Evolutionary conservation across 1,140 invertebrate genomes (phyloP).

Genomic region (Drosophila ogumai): DNA sequence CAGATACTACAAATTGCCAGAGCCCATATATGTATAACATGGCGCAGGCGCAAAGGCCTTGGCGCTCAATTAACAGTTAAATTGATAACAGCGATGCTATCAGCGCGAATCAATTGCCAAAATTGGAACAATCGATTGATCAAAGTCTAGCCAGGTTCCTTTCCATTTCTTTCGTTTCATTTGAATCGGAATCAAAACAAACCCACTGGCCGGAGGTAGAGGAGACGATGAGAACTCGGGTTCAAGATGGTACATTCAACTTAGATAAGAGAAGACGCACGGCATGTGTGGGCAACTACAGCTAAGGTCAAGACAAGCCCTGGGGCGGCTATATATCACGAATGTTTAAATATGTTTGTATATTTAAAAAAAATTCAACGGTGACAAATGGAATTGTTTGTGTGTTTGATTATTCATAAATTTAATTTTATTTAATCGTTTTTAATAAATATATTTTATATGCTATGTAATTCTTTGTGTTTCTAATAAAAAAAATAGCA

Average conservation of each 20-base stretch:
- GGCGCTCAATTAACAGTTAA: constrained; percentile 22
- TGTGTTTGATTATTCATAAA: too few relatives aligned
- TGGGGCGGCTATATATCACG: neutral
- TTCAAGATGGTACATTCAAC: constrained; percentile 48
- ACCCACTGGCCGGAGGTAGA: neutral
- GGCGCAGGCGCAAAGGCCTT: constrained; percentile 25
- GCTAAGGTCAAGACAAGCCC: constrained; percentile 6
- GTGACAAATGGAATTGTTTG: too few relatives aligned
- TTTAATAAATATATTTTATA: too few relatives aligned
- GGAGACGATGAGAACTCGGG: constrained; percentile 6
- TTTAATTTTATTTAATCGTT: too few relatives aligned
- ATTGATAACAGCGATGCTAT: constrained; percentile 31
- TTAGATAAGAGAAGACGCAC: constrained; percentile 11
- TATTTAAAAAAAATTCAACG: too few relatives aligned
- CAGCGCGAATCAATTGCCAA: constrained; percentile 23
- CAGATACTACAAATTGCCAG: neutral
- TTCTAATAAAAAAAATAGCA: too few relatives aligned
- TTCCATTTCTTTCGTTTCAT: constrained; percentile 6
- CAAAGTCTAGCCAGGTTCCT: constrained; percentile 1
- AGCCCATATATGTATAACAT: constrained; percentile 7
- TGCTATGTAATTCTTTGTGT: too few relatives aligned
- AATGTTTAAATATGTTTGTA: neutral
- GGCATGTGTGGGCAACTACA: neutral
- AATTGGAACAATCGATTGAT: constrained; percentile 14
- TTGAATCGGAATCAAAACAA: constrained; percentile 18